Base-by-base conservation (phyloP, 2,888 invertebrate genomes). In the Ennomos fuscantarius region DNA sequence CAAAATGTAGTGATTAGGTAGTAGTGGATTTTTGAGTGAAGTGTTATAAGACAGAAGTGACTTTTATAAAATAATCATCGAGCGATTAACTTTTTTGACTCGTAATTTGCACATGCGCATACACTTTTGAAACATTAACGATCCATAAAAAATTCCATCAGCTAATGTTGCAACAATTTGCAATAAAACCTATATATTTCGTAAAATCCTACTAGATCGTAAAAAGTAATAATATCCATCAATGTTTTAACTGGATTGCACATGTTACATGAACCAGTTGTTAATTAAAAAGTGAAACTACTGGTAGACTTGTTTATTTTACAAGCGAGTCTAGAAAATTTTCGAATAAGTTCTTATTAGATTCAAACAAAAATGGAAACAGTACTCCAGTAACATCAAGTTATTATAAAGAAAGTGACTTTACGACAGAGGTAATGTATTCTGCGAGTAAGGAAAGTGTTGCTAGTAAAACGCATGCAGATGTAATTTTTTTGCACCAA, bases 361-460 rank as follows among this genome's bases (percentile, higher is more conserved):
- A 24, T 24, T 24, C 3, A 1, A 24, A 24, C 24, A 3, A 24
- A 24, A 24, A 24, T 24, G 24, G 24, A 24, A 6, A 24, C 6
- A 24, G 24, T 15, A 15, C 15, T 15, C 15, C 24, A 24, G 6
- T 24, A 24, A 24, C 24, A 24, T 24, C 5, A 24, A 24, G 24
- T 24, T 3, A 24, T 24, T 6, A 24, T 6, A 41, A 55, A 11
- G 49, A 55, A 49, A 44, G 32, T 36, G 35, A 33, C 10, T 40
- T 48, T 9, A 46, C 32, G 9, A 36, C 41, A 31, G n/a, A 40
- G 37, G 31, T 15, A 12, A 31, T 35, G n/a, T 34, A 54, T 43
- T 54, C 47, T 31, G 34, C 31, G 10, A 41, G 24, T 24, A 35
- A 50, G 8, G 49, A 55, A 55, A 55, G 55, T 50, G 44, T n/a